Conservation (phyloP, 2,113 vertebrate species). For the Halcyon senegalensis region DNA sequence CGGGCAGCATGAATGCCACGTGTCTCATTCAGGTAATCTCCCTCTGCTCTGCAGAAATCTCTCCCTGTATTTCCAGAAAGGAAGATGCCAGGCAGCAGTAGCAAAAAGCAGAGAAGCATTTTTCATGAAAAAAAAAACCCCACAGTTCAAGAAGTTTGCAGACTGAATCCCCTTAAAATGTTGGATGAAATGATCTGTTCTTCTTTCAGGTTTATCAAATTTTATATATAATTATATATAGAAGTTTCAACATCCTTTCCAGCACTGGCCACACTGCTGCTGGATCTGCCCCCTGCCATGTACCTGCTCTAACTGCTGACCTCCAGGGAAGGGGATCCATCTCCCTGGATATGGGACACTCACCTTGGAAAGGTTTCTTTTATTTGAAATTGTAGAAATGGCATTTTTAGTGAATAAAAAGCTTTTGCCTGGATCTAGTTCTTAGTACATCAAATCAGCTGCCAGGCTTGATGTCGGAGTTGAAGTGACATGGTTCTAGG, state of each 20-base stretch:
- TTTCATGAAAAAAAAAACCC: background rate
- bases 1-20: background rate
- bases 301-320: background rate
- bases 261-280: background rate
- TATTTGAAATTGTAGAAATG: background rate
- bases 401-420: background rate
- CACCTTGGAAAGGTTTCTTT: background rate
- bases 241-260: background rate
- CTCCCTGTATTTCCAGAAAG: background rate
- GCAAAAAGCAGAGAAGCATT: background rate
- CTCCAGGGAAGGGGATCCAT: background rate
- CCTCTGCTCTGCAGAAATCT: background rate
- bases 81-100: background rate
- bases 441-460: background rate
- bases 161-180: background rate
- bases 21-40: background rate
- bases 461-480: background rate
- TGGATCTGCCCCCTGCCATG: background rate
- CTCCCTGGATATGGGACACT: background rate
- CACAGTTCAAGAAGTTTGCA: background rate
- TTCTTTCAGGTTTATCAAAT: background rate
- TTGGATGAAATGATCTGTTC: background rate
- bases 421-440: background rate
- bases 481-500: rapidly evolving
- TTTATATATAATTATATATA: too few relatives aligned